These are phyloP conservation scores for Leptopilina syphax DNA, from an alignment of 2,888 invertebrate genomes.

Conservation along the genomic window DNA sequence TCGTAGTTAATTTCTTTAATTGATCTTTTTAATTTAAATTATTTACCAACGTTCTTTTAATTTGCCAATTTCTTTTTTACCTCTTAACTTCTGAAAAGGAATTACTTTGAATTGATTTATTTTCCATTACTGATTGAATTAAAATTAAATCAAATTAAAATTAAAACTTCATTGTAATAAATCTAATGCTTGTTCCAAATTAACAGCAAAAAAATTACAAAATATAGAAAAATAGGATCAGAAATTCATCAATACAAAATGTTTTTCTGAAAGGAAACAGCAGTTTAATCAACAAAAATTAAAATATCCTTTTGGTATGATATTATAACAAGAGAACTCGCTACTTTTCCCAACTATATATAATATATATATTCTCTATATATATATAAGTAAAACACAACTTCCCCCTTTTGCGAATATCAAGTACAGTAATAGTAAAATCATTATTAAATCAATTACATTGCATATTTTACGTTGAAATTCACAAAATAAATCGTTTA, in stretches of 20 bases:
- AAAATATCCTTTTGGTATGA: constrained; percentile 49
- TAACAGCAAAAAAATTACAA: background rate
- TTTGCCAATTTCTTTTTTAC: too few species aligned
- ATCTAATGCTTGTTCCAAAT: background rate
- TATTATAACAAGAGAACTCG: constrained; percentile 44
- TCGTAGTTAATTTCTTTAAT: too few species aligned
- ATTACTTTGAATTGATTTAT: too few species aligned
- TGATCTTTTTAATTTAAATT: too few species aligned
- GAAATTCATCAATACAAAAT: background rate
- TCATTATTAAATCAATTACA: constrained; percentile 15
- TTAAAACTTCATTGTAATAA: too few species aligned
- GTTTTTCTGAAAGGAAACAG: constrained; percentile 51
- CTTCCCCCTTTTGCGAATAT: background rate
- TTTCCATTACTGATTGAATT: too few species aligned
- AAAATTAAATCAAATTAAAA: too few species aligned
- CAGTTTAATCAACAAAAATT: constrained; percentile 56
- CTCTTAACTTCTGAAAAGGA: too few species aligned
- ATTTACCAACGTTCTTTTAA: too few species aligned
- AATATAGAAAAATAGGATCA: background rate
- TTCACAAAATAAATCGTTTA: constrained; percentile 1
- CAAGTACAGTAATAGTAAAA: background rate
- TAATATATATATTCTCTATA: too few species aligned
- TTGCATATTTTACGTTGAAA: constrained; percentile 14
- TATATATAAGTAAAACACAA: constrained; percentile 19
- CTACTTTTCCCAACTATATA: background rate